Evolutionary conservation across 2,888 invertebrate genomes (phyloP), one percentile per base, ranked within the genome.

Genomic region (Frankliniella fusca): DNA sequence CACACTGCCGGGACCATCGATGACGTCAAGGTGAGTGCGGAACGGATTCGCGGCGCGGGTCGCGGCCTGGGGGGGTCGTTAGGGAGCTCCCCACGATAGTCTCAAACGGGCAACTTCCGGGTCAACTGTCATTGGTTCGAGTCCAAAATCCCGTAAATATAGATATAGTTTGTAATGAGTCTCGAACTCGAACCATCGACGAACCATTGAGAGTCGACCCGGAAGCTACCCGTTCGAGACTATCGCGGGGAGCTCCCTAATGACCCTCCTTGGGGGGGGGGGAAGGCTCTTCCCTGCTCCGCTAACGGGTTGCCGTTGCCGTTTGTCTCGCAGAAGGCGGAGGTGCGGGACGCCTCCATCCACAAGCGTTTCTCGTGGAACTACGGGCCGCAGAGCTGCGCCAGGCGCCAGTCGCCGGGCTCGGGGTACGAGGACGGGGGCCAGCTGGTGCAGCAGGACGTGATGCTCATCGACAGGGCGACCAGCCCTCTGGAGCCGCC

Each of bases 1-100:
- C 91, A 92, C 87, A 93, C 93, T 10, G 92, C 93, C 10, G 92
- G 93, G 84, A 90, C 91, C 83, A 91, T 93, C 84, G 93, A 93
- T 86, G 91, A 92, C 86, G 89, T 92, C 38, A 84, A 84, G 81
- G 84, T 84, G 65, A 83, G 82, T 61, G 38, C 38, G n/a, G n/a
- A n/a, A n/a, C n/a, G n/a, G n/a, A n/a, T n/a, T n/a, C n/a, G n/a
- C n/a, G n/a, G n/a, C n/a, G n/a, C n/a, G n/a, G n/a, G n/a, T n/a
- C n/a, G n/a, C n/a, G n/a, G n/a, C n/a, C n/a, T n/a, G n/a, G n/a
- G n/a, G n/a, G n/a, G n/a, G n/a, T n/a, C n/a, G n/a, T n/a, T n/a
- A n/a, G n/a, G n/a, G n/a, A n/a, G n/a, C n/a, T n/a, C n/a, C n/a
- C n/a, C n/a, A n/a, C n/a, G n/a, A n/a, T n/a, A n/a, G n/a, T n/a